Evolutionary conservation across 2,797 vertebrate genomes (phyloP).

Genomic region (Muscicapa striata): DNA sequence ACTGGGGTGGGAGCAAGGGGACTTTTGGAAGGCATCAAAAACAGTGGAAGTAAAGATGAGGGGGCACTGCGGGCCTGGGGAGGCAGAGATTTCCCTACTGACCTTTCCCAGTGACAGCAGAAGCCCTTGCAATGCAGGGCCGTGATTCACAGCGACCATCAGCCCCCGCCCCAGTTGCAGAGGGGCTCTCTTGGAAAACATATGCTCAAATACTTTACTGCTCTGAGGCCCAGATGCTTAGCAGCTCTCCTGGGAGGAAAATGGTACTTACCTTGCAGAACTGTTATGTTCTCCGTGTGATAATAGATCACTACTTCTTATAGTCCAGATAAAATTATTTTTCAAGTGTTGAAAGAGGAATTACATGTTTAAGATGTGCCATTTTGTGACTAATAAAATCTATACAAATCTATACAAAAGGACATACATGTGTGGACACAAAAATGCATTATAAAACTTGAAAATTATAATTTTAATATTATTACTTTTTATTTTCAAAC

Average conservation of each 20-base stretch:
- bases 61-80: fast-evolving
- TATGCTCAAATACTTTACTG: neutral
- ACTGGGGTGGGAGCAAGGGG: fast-evolving
- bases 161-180: neutral
- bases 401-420: neutral
- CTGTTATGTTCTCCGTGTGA: neutral
- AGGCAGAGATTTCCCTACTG: neutral
- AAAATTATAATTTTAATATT: neutral
- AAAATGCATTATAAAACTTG: neutral
- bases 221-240: neutral
- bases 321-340: neutral
- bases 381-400: neutral
- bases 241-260: neutral
- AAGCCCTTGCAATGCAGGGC: fast-evolving
- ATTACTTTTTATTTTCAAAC: neutral
- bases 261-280: neutral
- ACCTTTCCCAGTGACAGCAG: neutral
- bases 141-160: fast-evolving
- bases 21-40: neutral
- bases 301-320: neutral
- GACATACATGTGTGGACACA: neutral
- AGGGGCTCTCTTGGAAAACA: neutral
- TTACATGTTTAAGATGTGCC: neutral
- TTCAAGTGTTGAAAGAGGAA: neutral
- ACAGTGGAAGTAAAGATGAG: neutral